These are phyloP conservation scores for Germaria angustata DNA, from an alignment of 2,888 invertebrate species.

Conservation along the genomic window DNA sequence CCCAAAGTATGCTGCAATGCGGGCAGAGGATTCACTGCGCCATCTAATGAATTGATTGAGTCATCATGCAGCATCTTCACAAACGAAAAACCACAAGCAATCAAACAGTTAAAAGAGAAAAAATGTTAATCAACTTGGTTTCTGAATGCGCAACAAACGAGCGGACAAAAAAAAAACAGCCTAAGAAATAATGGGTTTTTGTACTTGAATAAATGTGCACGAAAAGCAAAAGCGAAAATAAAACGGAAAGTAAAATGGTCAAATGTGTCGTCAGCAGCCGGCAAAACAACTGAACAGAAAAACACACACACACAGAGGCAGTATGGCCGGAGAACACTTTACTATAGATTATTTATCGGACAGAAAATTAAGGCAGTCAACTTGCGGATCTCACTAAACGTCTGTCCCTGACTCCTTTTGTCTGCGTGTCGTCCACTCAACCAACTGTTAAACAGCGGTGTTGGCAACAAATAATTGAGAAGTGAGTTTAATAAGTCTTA, in stretches of 20 bases:
- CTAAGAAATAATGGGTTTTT: background rate
- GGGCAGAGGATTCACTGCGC: conserved; percentile 73
- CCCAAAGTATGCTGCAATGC: conserved; percentile 85
- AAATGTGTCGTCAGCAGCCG: conserved; percentile 21
- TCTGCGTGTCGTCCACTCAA: conserved; percentile 10
- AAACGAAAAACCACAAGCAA: conserved; percentile 34
- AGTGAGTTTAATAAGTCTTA: conserved; percentile 23
- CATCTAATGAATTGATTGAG: conserved; percentile 74
- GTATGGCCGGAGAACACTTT: conserved; percentile 4
- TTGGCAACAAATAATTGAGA: conserved; percentile 41
- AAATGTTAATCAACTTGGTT: conserved; percentile 23
- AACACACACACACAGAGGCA: background rate
- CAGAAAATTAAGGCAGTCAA: background rate
- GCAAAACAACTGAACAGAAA: background rate
- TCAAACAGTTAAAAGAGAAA: conserved; percentile 3
- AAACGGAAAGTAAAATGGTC: conserved; percentile 57
- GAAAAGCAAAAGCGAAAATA: conserved; percentile 63
- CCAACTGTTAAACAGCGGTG: conserved; percentile 36
- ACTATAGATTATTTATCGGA: conserved; percentile 20
- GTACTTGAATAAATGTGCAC: conserved; percentile 61
- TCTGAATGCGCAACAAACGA: conserved; percentile 3
- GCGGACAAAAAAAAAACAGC: background rate
- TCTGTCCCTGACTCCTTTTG: background rate
- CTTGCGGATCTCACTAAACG: background rate
- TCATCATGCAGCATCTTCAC: conserved; percentile 68